These are phyloP conservation scores for Drosophila carrolli DNA, from an alignment of 1,140 invertebrate genomes.

Conservation along the genomic window DNA sequence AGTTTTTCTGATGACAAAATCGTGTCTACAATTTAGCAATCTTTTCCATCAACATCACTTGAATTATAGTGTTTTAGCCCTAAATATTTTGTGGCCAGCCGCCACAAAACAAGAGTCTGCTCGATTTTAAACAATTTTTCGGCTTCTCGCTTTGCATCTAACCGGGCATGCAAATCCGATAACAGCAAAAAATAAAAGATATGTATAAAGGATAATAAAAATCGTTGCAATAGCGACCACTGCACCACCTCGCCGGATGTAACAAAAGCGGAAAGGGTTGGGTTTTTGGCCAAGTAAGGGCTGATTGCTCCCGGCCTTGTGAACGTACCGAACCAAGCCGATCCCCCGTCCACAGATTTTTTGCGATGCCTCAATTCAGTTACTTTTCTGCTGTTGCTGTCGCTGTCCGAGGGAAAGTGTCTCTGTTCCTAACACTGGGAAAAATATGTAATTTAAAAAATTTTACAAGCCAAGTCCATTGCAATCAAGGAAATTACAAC, in stretches of 20 bases:
- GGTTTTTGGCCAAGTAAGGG: conserved; percentile 26
- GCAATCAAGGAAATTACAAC: too few species aligned
- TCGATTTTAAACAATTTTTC: conserved; percentile 62
- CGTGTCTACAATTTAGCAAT: conserved; percentile 16
- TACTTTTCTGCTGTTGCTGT: conserved; percentile 41
- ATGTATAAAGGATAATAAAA: conserved; percentile 23
- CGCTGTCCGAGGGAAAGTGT: conserved; percentile 17
- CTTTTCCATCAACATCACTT: conserved; percentile 37
- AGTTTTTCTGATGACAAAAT: conserved; percentile 9
- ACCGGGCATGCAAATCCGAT: conserved; percentile 63
- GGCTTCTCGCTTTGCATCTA: conserved; percentile 31
- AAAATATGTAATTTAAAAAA: background rate
- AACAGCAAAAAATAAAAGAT: conserved; percentile 51
- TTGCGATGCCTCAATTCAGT: conserved; percentile 66
- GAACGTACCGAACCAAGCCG: conserved; percentile 4
- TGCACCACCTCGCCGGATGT: conserved; percentile 33
- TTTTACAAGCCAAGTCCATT: too few species aligned
- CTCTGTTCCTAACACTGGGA: background rate
- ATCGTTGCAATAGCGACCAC: conserved; percentile 34
- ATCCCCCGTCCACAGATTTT: conserved; percentile 18
- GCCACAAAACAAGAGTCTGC: conserved; percentile 15
- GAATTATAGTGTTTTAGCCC: background rate
- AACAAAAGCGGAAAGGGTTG: background rate
- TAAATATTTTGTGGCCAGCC: conserved; percentile 19
- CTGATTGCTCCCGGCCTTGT: conserved; percentile 55